Evolutionary conservation across 1,140 invertebrate species (phyloP).

Genomic region (Monochamus saltuarius): DNA sequence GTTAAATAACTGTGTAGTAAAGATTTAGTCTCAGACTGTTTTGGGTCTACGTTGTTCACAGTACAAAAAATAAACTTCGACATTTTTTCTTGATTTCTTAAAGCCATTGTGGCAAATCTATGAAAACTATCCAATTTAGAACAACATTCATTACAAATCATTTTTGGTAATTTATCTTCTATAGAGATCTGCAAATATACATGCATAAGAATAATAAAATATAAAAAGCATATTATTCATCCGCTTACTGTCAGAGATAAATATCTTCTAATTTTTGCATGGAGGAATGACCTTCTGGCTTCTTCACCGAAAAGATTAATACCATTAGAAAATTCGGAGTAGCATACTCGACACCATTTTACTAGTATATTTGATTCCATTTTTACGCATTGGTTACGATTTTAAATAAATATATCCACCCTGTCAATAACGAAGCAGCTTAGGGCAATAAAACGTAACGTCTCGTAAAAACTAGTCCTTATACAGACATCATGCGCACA

Average conservation of each 20-base stretch:
- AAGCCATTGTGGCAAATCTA: conserved; percentile 60
- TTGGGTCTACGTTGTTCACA: conserved; percentile 42
- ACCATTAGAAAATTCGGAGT: conserved; percentile 50
- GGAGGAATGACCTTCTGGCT: conserved; percentile 55
- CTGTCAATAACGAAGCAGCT: conserved; percentile 26
- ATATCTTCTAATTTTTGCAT: conserved; percentile 60
- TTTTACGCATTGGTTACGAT: conserved; percentile 34
- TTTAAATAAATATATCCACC: conserved; percentile 19
- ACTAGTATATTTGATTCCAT: conserved; percentile 39
- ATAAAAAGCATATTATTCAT: background rate
- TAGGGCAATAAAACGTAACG: conserved; percentile 29
- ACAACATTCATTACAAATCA: conserved; percentile 57
- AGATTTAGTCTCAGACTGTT: conserved; percentile 51
- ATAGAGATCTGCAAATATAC: conserved; percentile 33
- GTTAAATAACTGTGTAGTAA: conserved; percentile 59
- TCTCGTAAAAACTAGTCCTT: conserved; percentile 33
- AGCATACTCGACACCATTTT: conserved; percentile 57
- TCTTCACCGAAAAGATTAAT: conserved; percentile 58
- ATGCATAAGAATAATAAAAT: conserved; percentile 12
- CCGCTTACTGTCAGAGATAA: conserved; percentile 55
- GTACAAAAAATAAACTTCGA: conserved; percentile 49
- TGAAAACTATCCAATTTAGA: conserved; percentile 59
- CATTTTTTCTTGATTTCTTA: conserved; percentile 58
- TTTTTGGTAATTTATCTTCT: conserved; percentile 60
- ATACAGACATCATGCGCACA: conserved; percentile 45